Evolutionary conservation across 2,888 invertebrate genomes (phyloP), one percentile per base, ranked within the genome.

Genomic region (Epistrophella euchroma): DNA sequence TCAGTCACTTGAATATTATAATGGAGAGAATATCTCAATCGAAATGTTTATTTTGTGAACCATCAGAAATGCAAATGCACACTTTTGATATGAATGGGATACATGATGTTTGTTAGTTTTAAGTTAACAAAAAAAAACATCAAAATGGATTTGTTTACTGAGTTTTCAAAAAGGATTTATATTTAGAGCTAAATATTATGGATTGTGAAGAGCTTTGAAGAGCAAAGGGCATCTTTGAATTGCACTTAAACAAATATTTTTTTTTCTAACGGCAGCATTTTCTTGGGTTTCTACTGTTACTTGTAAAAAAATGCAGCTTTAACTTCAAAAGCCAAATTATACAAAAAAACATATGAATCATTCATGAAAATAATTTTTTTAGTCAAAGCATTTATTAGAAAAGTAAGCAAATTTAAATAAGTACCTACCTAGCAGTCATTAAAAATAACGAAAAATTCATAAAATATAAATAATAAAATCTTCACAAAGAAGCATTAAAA

Each of bases 21-120:
- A 47, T 47, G 19, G 19, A 11, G 47, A 47, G n/a, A 17, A n/a
- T n/a, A 47, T 45, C n/a, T 32, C 28, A 32, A 64, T 64, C 7
- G 9, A 43, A 45, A 62, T 62, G 43, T 64, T 64, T 64, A 19
- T 45, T 64, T 64, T 64, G 11, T 45, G n/a, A 45, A 28, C 45
- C 43, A 28, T 28, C 43, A 45, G 22, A 60, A 40, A 60, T 60
- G 60, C 10, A 58, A 32, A 56, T 58, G 17, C 3, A 25, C 2
- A 25, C 64, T 28, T 32, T 45, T 45, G 28, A 64, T 11, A 15
- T 58, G 11, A 37, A 58, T 37, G 35, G 56, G 56, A 40, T 22
- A 9, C 9, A 15, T 37, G 37, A 56, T 17, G 56, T 56, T 5
- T 17, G 56, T 56, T 2, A 9, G 2, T 22, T 37, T 13, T 13